phyloP scores from a whole-genome alignment of 2,797 vertebrate genomes.

The Microctenopoma stevenorrisi region DNA sequence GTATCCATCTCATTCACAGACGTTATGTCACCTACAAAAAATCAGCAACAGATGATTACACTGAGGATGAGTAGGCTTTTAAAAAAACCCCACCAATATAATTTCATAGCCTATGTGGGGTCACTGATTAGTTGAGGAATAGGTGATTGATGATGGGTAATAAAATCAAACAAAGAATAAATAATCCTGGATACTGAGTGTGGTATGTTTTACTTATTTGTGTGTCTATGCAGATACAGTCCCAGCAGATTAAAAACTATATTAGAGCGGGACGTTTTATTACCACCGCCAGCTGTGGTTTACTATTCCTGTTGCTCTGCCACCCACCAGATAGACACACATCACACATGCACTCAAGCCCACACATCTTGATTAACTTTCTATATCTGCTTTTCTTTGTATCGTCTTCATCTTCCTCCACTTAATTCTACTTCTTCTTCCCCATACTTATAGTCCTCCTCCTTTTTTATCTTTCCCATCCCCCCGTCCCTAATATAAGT shows the following conservation, averaged over 20 bases:
- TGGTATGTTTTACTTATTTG: background rate
- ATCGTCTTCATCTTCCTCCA: constrained; percentile 44
- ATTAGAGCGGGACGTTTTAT: constrained; percentile 31
- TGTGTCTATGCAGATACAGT: constrained; percentile 13
- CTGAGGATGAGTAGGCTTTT: too few species aligned
- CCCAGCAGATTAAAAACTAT: constrained; percentile 44
- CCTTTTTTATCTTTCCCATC: constrained; percentile 12
- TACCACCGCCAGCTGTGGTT: constrained; percentile 43
- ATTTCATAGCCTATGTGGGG: background rate
- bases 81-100: too few species aligned
- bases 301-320: constrained; percentile 54
- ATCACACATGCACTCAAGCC: constrained; percentile 33
- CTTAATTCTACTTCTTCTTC: constrained; percentile 32
- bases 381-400: constrained; percentile 49
- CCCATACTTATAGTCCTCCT: constrained; percentile 25
- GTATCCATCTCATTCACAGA: background rate
- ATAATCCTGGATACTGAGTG: background rate
- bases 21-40: background rate
- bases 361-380: constrained; percentile 58
- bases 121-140: background rate
- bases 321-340: constrained; percentile 65
- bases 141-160: background rate
- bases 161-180: background rate
- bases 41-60: background rate
- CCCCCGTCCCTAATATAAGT: constrained; percentile 65